A percentile compares a stretch with the other conserved stretches of the same genome.
Conservation (phyloP, 2,113 vertebrate genomes). For the Aspidoscelis tigris region DNA sequence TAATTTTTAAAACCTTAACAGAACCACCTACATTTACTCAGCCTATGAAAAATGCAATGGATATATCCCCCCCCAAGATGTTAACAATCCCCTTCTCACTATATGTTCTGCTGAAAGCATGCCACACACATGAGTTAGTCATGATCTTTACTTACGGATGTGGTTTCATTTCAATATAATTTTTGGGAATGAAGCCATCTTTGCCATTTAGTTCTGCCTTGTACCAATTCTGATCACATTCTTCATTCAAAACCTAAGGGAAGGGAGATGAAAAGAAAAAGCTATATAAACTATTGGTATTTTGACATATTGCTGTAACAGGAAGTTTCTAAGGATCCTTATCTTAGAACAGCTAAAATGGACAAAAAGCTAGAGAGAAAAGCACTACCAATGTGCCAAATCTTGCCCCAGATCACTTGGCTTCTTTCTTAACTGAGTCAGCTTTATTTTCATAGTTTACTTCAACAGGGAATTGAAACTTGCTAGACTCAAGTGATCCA, state of each 20-base stretch:
- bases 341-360: background rate
- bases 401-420: no score
- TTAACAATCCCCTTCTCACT: background rate
- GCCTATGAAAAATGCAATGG: background rate
- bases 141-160: conserved; percentile 88
- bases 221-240: conserved; percentile 95
- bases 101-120: background rate
- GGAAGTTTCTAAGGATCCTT: background rate
- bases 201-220: conserved; percentile 97
- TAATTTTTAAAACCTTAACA: background rate
- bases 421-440: no score
- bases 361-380: background rate
- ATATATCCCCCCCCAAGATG: background rate
- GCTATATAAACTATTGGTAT: background rate
- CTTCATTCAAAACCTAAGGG: conserved; percentile 95
- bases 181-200: conserved; percentile 98
- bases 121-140: background rate
- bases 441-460: no score
- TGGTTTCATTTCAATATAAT: conserved; percentile 99
- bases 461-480: no score
- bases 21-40: background rate
- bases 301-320: background rate
- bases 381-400: background rate
- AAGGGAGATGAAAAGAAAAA: background rate
- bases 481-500: no score